Evolutionary conservation across 2,113 vertebrate genomes (phyloP).

Genomic region (Actinemys pallida): DNA sequence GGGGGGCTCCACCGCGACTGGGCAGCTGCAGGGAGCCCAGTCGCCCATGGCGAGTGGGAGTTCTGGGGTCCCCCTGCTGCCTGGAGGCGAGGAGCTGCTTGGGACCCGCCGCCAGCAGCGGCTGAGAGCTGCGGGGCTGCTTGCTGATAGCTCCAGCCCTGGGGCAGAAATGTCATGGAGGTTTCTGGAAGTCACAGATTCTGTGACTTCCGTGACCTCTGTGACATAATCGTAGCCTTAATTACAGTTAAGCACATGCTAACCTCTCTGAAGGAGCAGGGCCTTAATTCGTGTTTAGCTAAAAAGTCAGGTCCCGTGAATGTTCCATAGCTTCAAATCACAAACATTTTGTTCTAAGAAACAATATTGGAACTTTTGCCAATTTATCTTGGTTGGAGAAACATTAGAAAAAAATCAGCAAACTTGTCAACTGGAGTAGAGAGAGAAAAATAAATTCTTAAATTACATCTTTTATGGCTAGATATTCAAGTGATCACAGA

Average conservation of each 20-base stretch:
- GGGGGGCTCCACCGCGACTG: too few species aligned
- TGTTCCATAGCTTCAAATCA: neutral
- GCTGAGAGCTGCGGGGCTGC: too few species aligned
- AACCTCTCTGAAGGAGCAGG: constrained; percentile 34
- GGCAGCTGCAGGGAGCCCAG: too few species aligned
- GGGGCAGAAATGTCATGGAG: too few species aligned
- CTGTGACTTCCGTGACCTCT: too few species aligned
- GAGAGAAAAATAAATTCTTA: constrained; percentile 18
- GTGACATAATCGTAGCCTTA: too few species aligned
- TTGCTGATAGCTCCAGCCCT: too few species aligned
- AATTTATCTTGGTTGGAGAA: constrained; percentile 57
- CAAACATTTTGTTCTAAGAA: constrained; percentile 32
- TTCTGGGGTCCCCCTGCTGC: too few species aligned
- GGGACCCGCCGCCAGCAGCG: too few species aligned
- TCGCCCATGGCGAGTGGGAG: too few species aligned
- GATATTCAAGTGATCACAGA: constrained; percentile 14
- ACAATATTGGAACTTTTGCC: constrained; percentile 58
- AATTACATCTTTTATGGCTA: constrained; percentile 49
- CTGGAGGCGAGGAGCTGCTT: too few species aligned
- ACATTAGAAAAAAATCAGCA: constrained; percentile 52
- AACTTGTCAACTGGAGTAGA: constrained; percentile 21
- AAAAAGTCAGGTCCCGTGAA: constrained; percentile 11
- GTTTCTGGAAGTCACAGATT: too few species aligned
- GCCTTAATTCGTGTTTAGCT: constrained; percentile 25
- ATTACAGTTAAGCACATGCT: constrained; percentile 26